Conservation (phyloP, 1,140 invertebrate species). For the Thaumatotibia leucotreta region DNA sequence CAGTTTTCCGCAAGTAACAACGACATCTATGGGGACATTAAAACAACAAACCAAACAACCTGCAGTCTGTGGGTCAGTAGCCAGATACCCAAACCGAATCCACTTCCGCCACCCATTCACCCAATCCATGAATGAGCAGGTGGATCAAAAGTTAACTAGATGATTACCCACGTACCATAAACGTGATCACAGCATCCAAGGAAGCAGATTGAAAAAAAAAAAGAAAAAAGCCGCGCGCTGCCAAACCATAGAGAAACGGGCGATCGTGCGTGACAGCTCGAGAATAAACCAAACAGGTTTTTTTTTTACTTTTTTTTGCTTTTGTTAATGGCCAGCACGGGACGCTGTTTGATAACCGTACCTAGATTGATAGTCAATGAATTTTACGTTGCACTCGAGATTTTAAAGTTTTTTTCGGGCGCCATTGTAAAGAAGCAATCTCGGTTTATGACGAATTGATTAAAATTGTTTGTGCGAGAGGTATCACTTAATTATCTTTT, state of each 20-base stretch:
- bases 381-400: background rate
- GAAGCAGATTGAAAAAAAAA: background rate
- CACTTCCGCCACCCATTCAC: background rate
- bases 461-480: background rate
- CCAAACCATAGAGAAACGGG: background rate
- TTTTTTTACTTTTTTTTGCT: background rate
- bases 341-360: background rate
- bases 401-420: background rate
- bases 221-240: background rate
- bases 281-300: background rate
- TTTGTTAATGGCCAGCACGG: background rate
- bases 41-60: too few species aligned
- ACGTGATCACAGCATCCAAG: background rate
- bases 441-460: background rate
- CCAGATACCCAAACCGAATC: background rate
- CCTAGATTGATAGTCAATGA: background rate
- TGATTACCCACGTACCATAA: slow-evolving; percentile 14
- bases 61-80: too few species aligned
- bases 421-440: background rate
- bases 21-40: too few species aligned
- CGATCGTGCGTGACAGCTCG: background rate
- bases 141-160: slow-evolving; percentile 15
- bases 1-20: too few species aligned
- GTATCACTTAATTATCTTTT: background rate
- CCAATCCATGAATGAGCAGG: background rate